Percentiles rank a stretch among this genome's conserved stretches.
phyloP scores from a whole-genome alignment of 2,888 invertebrate species.

The Adineta ricciae region DNA sequence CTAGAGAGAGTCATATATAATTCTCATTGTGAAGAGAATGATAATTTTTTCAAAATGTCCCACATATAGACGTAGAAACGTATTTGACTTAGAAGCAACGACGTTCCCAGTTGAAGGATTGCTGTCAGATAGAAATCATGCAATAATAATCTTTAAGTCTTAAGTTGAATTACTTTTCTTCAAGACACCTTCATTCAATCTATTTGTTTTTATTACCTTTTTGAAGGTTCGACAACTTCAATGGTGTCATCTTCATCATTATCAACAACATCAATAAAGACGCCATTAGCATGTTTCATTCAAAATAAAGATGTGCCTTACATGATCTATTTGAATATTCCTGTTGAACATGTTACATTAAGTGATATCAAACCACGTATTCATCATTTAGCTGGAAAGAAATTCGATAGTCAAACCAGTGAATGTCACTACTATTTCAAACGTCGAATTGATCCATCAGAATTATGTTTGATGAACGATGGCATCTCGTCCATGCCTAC shows the following conservation, averaged over 20 bases:
- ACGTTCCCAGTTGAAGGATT: too few species aligned
- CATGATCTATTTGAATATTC: conserved; percentile 2
- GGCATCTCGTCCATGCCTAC: background rate
- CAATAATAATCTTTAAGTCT: too few species aligned
- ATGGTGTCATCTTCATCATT: too few species aligned
- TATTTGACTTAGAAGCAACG: too few species aligned
- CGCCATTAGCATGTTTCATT: conserved; percentile 9
- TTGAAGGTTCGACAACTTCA: background rate
- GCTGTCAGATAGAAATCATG: too few species aligned
- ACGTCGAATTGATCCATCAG: background rate
- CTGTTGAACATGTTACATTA: background rate
- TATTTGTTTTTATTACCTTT: background rate
- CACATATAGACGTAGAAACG: too few species aligned
- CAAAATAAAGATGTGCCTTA: background rate
- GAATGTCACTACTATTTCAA: conserved; percentile 20
- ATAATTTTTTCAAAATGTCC: too few species aligned
- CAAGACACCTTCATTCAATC: too few species aligned
- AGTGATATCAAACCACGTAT: background rate
- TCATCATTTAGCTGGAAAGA: conserved; percentile 4
- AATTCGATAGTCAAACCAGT: background rate
- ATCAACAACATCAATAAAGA: background rate
- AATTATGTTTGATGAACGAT: conserved; percentile 12
- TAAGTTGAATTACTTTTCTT: too few species aligned
- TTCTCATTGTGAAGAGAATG: too few species aligned
- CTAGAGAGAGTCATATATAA: too few species aligned